Conservation (phyloP, 1,140 invertebrate species). For the Bombus difficillimus region DNA sequence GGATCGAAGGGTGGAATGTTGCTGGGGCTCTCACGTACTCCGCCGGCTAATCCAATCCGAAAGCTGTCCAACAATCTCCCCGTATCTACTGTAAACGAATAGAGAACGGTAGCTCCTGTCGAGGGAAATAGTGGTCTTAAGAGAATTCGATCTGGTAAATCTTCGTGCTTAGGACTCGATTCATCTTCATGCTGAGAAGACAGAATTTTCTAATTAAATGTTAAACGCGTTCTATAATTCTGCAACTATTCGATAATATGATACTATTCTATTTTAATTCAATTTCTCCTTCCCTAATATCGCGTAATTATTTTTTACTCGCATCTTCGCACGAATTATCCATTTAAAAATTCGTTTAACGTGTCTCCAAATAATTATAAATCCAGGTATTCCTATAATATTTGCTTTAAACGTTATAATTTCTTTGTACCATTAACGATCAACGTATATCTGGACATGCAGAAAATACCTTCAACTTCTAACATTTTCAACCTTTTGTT, state of each 20-base stretch:
- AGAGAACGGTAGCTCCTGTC: conserved; percentile 46
- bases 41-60: conserved; percentile 66
- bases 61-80: conserved; percentile 64
- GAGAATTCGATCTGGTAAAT: conserved; percentile 38
- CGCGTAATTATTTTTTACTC: no score
- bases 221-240: background rate
- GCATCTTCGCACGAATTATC: no score
- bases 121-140: conserved; percentile 47
- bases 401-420: no score
- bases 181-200: background rate
- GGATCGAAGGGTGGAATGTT: conserved; percentile 47
- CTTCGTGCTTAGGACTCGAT: conserved; percentile 28
- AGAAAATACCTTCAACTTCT: background rate
- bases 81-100: conserved; percentile 66
- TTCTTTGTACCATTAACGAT: background rate
- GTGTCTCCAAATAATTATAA: no score
- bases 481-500: conserved; percentile 9
- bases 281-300: no score
- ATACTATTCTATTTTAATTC: no score
- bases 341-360: no score
- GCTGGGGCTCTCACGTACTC: conserved; percentile 49
- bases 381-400: no score
- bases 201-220: conserved; percentile 34
- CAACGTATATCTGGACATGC: no score
- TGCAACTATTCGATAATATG: no score